Base-by-base conservation (phyloP, 2,888 invertebrate genomes). In the Himalopsyche kuldschensis region DNA sequence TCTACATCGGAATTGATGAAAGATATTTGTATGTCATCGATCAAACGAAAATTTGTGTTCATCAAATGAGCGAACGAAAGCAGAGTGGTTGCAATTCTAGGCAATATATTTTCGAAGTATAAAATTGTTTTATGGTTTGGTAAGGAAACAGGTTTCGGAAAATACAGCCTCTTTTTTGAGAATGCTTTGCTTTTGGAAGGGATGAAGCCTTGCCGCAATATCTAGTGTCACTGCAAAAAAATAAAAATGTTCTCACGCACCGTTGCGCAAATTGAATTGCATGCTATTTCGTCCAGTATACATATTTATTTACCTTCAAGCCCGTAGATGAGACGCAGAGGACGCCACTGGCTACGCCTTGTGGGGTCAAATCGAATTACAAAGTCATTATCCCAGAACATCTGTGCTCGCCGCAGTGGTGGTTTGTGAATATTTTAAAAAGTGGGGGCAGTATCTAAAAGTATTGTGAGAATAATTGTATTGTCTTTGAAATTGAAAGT, bases 301-400 rank as follows among this genome's bases (percentile, higher is more conserved):
- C n/a, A n/a, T n/a, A 81, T 81, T 81, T 81, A 81, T 76, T 81
- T 76, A 69, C 69, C 69, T 69, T 69, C 79, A 47, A 79, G 69
- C 75, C 69, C 63, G 82, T 75, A 79, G 82, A 82, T 82, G 82
- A 82, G 75, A 75, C 82, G 75, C 82, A 79, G 75, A 75, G 75
- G 75, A 79, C 79, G 82, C 79, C 75, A 75, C 82, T 69, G 69
- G 69, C 75, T 82, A 69, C 69, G 69, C 69, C 69, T 69, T 69
- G 81, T 77, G 85, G 79, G 80, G 79, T 78, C 79, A 83, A 85
- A 85, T 84, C 81, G 80, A 84, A 85, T 85, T 85, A 85, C 82
- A 78, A 83, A 84, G 83, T 83, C 85, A 85, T 85, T 85, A 85
- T 85, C 79, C 76, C 69, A n/a, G 41, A 82, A 82, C 85, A 85